Evolutionary conservation across 2,888 invertebrate genomes (phyloP).

Genomic region (Erebia ligea): DNA sequence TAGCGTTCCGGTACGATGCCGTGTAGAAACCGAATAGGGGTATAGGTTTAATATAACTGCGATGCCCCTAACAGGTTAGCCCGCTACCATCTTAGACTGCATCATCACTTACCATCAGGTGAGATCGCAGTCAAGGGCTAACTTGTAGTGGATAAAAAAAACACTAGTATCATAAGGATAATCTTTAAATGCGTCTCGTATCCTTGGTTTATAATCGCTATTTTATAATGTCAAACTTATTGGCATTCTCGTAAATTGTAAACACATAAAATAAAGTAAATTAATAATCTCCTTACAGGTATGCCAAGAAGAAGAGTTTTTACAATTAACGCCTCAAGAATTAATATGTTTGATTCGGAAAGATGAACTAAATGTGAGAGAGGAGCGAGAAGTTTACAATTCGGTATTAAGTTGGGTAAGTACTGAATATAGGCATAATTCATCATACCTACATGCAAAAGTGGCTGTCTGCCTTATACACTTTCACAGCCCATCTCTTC

Average conservation of each 20-base stretch:
- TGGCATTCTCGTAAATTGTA: background rate
- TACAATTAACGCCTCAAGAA: slow-evolving; percentile 91
- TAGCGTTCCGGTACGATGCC: too few species aligned
- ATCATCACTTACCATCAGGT: too few species aligned
- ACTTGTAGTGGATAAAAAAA: too few species aligned
- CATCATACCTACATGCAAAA: background rate
- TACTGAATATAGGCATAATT: slow-evolving; percentile 16
- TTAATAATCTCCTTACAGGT: slow-evolving; percentile 80
- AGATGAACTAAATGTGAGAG: slow-evolving; percentile 95
- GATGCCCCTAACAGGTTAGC: too few species aligned
- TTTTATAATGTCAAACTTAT: too few species aligned
- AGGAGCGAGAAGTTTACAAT: slow-evolving; percentile 95
- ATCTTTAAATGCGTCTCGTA: background rate
- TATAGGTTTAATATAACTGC: too few species aligned
- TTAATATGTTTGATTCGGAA: slow-evolving; percentile 92
- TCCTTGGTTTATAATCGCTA: background rate
- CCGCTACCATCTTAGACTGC: too few species aligned
- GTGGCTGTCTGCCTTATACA: background rate
- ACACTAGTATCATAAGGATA: too few species aligned
- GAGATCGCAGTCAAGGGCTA: too few species aligned
- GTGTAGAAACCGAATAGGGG: too few species aligned
- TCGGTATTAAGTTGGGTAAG: slow-evolving; percentile 95
- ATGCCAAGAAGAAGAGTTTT: slow-evolving; percentile 95
- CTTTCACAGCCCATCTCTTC: too few species aligned
- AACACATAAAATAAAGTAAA: background rate